Evolutionary conservation across 2,113 vertebrate genomes (phyloP).

Genomic region (Mungos mungo): DNA sequence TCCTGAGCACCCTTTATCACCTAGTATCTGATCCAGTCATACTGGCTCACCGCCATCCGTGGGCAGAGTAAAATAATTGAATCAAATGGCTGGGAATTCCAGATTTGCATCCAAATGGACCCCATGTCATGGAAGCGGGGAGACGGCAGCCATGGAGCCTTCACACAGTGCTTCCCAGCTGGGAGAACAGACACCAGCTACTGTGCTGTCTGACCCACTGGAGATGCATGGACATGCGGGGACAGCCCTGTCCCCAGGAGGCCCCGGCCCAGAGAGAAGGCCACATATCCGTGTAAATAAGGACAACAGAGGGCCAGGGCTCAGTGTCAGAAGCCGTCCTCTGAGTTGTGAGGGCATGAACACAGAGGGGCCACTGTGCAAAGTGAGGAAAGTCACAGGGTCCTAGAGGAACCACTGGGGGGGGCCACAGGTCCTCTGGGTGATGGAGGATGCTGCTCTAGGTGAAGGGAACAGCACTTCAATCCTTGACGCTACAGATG

Average conservation of each 20-base stretch:
- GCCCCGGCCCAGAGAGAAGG: rapidly evolving
- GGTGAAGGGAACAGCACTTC: neutral
- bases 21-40: neutral
- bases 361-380: neutral
- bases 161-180: rapidly evolving
- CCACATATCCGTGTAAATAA: neutral
- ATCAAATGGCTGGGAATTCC: neutral
- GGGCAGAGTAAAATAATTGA: neutral
- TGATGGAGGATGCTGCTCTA: too few species aligned
- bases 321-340: too few species aligned
- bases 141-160: neutral
- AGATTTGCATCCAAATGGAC: neutral
- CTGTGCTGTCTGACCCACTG: neutral
- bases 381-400: neutral
- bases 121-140: neutral
- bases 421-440: neutral
- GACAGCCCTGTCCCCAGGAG: neutral
- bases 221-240: rapidly evolving
- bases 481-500: neutral
- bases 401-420: neutral
- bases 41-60: neutral
- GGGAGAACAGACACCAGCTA: neutral
- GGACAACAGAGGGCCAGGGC: neutral
- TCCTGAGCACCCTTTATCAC: neutral
- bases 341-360: neutral